Percentiles rank a stretch among this genome's conserved stretches.
Conservation (phyloP, 1,140 invertebrate species). For the Drosophila auraria region DNA sequence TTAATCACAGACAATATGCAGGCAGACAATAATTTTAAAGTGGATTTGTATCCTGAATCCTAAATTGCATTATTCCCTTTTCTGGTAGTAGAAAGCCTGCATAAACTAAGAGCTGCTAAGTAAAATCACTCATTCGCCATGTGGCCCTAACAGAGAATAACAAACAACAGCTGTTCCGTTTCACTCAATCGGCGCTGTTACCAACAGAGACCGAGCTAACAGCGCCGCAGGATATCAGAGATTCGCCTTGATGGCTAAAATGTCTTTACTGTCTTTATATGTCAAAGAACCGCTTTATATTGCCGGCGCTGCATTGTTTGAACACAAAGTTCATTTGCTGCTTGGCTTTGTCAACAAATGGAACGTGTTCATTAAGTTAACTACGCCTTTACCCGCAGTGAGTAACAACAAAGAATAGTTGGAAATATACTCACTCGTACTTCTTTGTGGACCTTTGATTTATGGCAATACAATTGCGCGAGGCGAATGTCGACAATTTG, state of each 20-base stretch:
- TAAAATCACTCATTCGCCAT: slow-evolving; percentile 60
- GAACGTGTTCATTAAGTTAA: slow-evolving; percentile 64
- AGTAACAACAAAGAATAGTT: slow-evolving; percentile 44
- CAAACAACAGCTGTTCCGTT: slow-evolving; percentile 65
- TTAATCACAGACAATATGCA: slow-evolving; percentile 11
- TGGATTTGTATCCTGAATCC: background rate
- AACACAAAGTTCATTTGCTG: slow-evolving; percentile 42
- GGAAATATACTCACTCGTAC: slow-evolving; percentile 21
- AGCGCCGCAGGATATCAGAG: slow-evolving; percentile 37
- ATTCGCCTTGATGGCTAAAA: slow-evolving; percentile 2
- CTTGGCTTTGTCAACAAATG: slow-evolving; percentile 49
- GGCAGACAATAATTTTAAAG: background rate
- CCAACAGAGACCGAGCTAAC: slow-evolving; percentile 29
- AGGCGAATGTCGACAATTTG: slow-evolving; percentile 34
- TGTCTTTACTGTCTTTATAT: slow-evolving; percentile 29
- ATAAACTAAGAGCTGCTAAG: slow-evolving; percentile 1
- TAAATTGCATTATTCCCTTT: background rate
- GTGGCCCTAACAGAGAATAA: slow-evolving; percentile 35
- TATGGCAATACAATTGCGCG: slow-evolving; percentile 45
- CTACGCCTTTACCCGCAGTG: slow-evolving; percentile 48
- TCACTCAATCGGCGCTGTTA: slow-evolving; percentile 28
- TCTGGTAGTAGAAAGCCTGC: background rate
- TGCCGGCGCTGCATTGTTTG: slow-evolving; percentile 39
- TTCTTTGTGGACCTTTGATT: slow-evolving; percentile 34
- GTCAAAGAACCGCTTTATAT: slow-evolving; percentile 53